Base-by-base conservation (phyloP, 1,140 invertebrate species). In the Caenorhabditis briggsae region DNA sequence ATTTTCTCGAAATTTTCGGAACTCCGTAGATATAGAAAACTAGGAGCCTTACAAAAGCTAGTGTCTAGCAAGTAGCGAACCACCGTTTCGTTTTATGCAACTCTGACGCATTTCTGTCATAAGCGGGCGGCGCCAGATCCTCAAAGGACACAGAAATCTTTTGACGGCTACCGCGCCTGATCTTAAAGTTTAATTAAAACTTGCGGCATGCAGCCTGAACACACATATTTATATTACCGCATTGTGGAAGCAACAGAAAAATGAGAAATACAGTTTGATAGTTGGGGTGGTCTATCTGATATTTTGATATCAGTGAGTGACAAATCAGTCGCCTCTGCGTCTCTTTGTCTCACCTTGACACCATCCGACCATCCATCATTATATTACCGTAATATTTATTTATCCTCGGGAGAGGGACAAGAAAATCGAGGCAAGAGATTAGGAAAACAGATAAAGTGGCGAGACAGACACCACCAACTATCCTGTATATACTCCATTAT, bases 341-440 rank as follows among this genome's bases (percentile, higher is more conserved):
- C 46, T 78, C 70, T 53, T 43, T 20, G 64, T 25, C 46, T 78
- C 46, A 78, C 70, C 70, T 78, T 78, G 70, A 78, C 70, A 78
- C 70, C 70, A 78, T 78, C 33, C 33, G 33, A 50, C 70, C 70
- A 78, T 78, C 70, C 70, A 78, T 78, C 70, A 78, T 78, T 53
- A 78, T 78, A 78, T 78, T 78, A 78, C 70, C 70, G 70, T 78
- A 78, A 78, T 78, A 78, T 78, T 78, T 78, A 78, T 78, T 78
- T 78, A 78, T 78, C 70, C 70, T 53, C 50, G 50, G 9, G 50
- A 53, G 70, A 18, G 18, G 64, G 41, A 46, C 41, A 25, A 70
- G 64, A 70, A 46, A 70, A 12, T 33, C 33, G n/a, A 50, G 46
- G n/a, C 11, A 50, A 78, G 18, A 78, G 70, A 78, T 78, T 78